phyloP scores from a whole-genome alignment of 2,888 invertebrate genomes.

The Epinotia nisella region DNA sequence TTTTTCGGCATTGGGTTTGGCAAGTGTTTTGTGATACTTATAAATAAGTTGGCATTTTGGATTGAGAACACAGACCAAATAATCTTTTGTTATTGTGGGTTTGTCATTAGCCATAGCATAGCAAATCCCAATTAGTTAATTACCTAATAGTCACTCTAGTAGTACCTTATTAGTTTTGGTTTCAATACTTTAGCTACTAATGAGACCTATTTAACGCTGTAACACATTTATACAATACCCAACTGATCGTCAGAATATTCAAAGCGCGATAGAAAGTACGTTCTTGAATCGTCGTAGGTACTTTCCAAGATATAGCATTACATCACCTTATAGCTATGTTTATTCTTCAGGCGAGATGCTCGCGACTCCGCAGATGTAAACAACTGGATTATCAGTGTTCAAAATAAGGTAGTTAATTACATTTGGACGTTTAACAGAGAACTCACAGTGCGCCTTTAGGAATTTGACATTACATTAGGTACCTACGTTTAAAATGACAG shows the following conservation, averaged over 20 bases:
- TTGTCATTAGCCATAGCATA: neutral
- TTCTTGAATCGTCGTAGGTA: constrained; percentile 41
- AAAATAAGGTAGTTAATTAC: constrained; percentile 1
- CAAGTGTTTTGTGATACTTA: neutral
- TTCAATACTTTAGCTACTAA: no score
- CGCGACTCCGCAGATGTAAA: constrained; percentile 7
- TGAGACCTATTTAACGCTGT: no score
- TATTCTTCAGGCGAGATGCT: constrained; percentile 29
- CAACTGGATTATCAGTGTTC: constrained; percentile 13
- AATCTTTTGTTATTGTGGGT: neutral
- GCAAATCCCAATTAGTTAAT: neutral
- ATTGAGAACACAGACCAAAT: neutral
- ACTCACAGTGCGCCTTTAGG: neutral
- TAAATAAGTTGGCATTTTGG: neutral
- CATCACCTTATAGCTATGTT: constrained; percentile 41
- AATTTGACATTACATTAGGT: neutral
- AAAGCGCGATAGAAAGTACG: constrained; percentile 35
- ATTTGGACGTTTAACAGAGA: neutral
- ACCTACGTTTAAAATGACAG: neutral
- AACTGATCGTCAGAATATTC: constrained; percentile 9
- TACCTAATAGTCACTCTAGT: neutral
- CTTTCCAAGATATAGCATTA: constrained; percentile 42
- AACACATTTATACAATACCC: neutral
- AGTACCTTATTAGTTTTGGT: neutral
- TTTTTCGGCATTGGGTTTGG: constrained; percentile 1